Percentiles rank a stretch among this genome's conserved stretches.
Evolutionary conservation across 2,113 vertebrate species (phyloP).

Genomic region (Indicator maculatus): DNA sequence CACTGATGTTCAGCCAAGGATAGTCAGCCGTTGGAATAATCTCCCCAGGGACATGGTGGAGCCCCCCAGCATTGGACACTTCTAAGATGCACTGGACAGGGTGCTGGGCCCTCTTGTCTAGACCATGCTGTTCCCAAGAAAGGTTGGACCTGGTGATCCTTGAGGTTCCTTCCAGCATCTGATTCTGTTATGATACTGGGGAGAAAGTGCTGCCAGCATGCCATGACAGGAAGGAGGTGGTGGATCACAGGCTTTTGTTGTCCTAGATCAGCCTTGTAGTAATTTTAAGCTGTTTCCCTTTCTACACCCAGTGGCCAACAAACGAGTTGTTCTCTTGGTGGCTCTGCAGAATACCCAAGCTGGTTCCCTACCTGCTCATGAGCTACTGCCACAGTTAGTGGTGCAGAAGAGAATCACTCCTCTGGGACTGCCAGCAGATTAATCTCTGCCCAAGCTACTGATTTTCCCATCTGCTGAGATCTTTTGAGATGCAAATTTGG

Average conservation of each 20-base stretch:
- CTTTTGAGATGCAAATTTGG: not conserved
- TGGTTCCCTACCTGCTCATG: accelerated
- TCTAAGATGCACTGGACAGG: too few species aligned
- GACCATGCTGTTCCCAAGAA: too few species aligned
- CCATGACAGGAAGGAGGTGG: not conserved
- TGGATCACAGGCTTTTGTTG: accelerated
- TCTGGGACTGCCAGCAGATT: not conserved
- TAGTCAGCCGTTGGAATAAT: too few species aligned
- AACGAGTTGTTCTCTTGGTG: accelerated
- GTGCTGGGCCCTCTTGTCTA: too few species aligned
- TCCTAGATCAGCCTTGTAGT: accelerated
- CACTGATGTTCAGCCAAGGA: too few species aligned
- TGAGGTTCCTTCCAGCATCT: too few species aligned
- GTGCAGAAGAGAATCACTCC: not conserved
- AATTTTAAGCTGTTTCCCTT: not conserved
- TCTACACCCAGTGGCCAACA: accelerated
- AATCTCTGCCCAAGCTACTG: not conserved
- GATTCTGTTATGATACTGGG: not conserved
- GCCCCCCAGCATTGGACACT: too few species aligned
- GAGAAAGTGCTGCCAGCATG: not conserved
- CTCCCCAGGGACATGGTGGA: too few species aligned
- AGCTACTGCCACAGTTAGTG: not conserved
- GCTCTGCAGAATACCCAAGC: not conserved
- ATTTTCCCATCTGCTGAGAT: not conserved
- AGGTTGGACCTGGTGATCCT: too few species aligned